These are phyloP conservation scores for Rynchops niger DNA, from an alignment of 2,113 vertebrate genomes.

Conservation along the genomic window DNA sequence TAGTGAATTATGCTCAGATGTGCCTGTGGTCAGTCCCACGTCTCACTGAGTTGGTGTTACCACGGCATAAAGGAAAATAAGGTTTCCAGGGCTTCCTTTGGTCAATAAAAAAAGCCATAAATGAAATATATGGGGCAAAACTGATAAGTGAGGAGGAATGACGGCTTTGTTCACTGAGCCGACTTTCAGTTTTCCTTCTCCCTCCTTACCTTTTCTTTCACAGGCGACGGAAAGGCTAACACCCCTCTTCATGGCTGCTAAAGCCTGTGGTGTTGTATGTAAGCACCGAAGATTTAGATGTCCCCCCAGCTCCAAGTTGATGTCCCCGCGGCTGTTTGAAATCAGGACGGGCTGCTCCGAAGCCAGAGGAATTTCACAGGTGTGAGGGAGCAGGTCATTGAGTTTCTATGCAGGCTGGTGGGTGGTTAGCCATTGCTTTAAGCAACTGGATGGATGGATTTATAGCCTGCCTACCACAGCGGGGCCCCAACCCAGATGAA, in stretches of 20 bases:
- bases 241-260: background rate
- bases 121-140: constrained; percentile 24
- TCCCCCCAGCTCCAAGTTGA: accelerated
- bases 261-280: background rate
- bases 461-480: background rate
- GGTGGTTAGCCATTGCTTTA: background rate
- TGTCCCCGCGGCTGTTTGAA: background rate
- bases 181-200: background rate
- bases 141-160: background rate
- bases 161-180: background rate
- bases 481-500: background rate
- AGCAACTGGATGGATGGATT: background rate
- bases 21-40: constrained; percentile 38
- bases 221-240: background rate
- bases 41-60: background rate
- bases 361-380: background rate
- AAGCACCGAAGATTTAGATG: background rate
- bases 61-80: constrained; percentile 6
- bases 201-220: background rate
- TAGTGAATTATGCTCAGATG: constrained; percentile 43
- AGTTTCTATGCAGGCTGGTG: background rate
- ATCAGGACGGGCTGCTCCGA: background rate
- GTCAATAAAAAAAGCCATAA: constrained; percentile 17
- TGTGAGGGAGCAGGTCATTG: background rate
- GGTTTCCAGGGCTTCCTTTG: constrained; percentile 25